These are phyloP conservation scores for Halcyon badia DNA, from an alignment of 2,797 vertebrate species.

Conservation along the genomic window DNA sequence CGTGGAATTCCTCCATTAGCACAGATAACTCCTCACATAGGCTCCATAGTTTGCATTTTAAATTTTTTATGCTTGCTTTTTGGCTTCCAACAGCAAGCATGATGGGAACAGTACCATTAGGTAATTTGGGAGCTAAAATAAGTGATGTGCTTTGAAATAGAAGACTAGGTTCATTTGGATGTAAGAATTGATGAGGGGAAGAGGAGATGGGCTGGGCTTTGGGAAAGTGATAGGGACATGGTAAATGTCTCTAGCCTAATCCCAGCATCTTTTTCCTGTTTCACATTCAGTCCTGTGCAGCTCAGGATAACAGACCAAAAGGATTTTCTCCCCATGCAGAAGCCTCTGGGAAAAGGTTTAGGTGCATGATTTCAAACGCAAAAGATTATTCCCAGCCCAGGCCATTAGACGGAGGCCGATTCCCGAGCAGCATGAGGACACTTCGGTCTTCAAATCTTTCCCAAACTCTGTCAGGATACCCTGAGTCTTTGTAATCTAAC, in stretches of 20 bases:
- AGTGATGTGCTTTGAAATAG: neutral
- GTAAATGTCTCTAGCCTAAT: neutral
- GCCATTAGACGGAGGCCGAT: neutral
- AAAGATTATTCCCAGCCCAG: neutral
- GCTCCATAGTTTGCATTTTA: neutral
- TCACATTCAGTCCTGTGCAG: fast-evolving
- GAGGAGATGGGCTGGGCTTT: neutral
- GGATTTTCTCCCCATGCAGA: neutral
- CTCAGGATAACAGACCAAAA: neutral
- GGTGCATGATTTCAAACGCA: neutral
- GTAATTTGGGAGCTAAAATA: neutral
- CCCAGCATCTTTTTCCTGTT: neutral
- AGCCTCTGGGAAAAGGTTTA: neutral
- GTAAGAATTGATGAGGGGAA: neutral
- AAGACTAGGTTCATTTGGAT: neutral
- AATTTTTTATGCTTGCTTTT: neutral
- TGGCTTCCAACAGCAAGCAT: neutral
- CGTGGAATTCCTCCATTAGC: neutral
- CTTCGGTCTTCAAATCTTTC: constrained; percentile 7
- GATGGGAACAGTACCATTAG: neutral
- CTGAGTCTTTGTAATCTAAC: constrained; percentile 11
- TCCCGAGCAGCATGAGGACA: neutral
- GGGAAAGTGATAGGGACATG: fast-evolving
- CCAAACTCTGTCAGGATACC: neutral
- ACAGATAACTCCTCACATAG: neutral